Conservation (phyloP, 2,888 invertebrate genomes). For the Arge pagana region DNA sequence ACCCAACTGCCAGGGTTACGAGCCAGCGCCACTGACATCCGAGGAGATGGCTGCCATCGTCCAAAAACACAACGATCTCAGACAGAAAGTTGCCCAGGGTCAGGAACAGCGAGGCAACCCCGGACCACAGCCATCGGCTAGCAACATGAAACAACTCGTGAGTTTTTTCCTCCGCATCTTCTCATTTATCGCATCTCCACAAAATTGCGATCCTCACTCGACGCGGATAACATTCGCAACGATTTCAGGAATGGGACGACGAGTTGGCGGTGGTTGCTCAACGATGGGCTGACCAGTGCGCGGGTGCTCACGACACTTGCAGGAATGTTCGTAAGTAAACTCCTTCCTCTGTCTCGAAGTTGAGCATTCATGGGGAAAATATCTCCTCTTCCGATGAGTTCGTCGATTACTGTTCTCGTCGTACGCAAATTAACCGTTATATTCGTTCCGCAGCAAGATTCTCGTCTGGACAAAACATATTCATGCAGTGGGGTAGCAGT, state of each 20-base stretch:
- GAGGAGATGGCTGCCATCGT: not conserved
- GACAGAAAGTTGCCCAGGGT: conserved; percentile 33
- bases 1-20: not conserved
- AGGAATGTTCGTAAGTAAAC: conserved; percentile 47
- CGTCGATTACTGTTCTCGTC: not conserved
- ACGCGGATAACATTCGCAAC: too few species aligned
- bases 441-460: conserved; percentile 17
- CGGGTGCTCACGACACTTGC: conserved; percentile 52
- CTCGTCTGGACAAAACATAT: too few species aligned
- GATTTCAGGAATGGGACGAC: conserved; percentile 40
- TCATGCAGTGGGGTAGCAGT: too few species aligned
- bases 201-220: too few species aligned
- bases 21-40: not conserved
- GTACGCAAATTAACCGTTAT: not conserved
- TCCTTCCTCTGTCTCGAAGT: too few species aligned
- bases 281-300: conserved; percentile 58
- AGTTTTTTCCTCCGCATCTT: conserved; percentile 5
- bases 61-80: conserved; percentile 30
- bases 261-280: conserved; percentile 56
- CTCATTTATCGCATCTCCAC: too few species aligned
- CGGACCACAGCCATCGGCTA: conserved; percentile 38
- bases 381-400: too few species aligned
- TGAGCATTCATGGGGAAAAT: too few species aligned
- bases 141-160: conserved; percentile 34
- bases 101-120: conserved; percentile 34